Evolutionary conservation across 1,140 invertebrate species (phyloP), one percentile per base, ranked within the genome.

Genomic region (Cydia fagiglandana): DNA sequence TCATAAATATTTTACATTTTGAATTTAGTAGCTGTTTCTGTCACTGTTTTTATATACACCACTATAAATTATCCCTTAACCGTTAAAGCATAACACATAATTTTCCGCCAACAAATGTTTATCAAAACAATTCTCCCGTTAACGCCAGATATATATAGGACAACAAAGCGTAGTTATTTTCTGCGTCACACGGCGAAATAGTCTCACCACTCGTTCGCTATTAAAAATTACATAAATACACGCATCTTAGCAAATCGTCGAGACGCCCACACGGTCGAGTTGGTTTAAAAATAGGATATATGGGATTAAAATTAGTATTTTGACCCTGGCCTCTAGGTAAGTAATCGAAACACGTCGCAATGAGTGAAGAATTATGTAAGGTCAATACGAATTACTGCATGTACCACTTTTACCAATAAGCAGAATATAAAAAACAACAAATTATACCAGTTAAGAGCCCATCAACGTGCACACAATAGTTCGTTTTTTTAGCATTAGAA

Each of bases 191-290:
- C 56, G 56, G 66, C 66, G 13, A 17, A 38, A 38, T 70, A 66
- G 64, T 6, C 6, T 17, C 15, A n/a, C n/a, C 66, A 38, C 66
- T 38, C 38, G 15, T n/a, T 38, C 66, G 66, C 66, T 70, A 70
- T 70, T 70, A 70, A 70, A 70, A 70, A 70, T 70, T 70, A 70
- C 66, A 70, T 13, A 70, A 70, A 70, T 70, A 70, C 24, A 24
- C 34, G n/a, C 30, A 70, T 70, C 34, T 70, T n/a, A 68, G 24
- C 28, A 50, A 50, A 50, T 56, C n/a, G n/a, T 15, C 1, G 12
- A 4, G 15, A 1, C n/a, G 53, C 53, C 53, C 17, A 56, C 53
- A 17, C n/a, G n/a, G 7, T n/a, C n/a, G 6, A 7, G 34, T 34
- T 9, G n/a, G 15, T 17, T 7, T 56, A 17, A 9, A 56, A 56